Base-by-base conservation (phyloP, 2,888 invertebrate species). In the Oscheius sp. region DNA sequence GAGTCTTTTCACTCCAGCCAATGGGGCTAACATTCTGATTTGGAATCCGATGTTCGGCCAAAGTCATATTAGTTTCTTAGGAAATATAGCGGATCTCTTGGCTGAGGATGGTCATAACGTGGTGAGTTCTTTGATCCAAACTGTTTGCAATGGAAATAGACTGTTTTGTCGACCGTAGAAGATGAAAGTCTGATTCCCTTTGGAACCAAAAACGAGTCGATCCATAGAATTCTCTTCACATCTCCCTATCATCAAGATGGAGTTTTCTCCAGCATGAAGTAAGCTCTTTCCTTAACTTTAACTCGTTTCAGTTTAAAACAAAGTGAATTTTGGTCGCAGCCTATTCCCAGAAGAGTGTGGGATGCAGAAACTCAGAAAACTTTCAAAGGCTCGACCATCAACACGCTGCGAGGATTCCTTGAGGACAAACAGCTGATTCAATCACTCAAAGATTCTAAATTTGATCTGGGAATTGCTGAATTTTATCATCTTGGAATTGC, bases 391-490 rank as follows among this genome's bases (percentile, higher is more conserved):
- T 17, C 37, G 1, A 25, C 39, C 1, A 10, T 20, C 6, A 23
- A 52, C 27, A 33, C 25, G 17, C 34, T 34, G 34, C 15, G 23
- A 57, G 57, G 34, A 25, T 31, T 63, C 10, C 17, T 63, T 23
- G n/a, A 42, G 31, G 63, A 63, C 45, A 45, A 29, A 17, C 12
- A 63, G 0, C 17, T 63, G 10, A 0, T 63, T 1, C 17, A 45
- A 12, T 42, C 5, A 8, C 45, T 63, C 8, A 63, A 23, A 23
- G 29, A 45, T 15, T 12, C 17, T 6, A 42, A 45, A 6, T 63
- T 63, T 45, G 63, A 63, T 63, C 31, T 63, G 1, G 63, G 42
- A 15, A 33, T 63, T 31, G 23, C 42, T 12, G 63, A 63, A 42
- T 45, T 31, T 12, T 63, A 29, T 23, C 6, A 39, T 15, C 27